Evolutionary conservation across 2,797 vertebrate species (phyloP), one percentile per base, ranked within the genome.

Genomic region (Tinamus major): DNA sequence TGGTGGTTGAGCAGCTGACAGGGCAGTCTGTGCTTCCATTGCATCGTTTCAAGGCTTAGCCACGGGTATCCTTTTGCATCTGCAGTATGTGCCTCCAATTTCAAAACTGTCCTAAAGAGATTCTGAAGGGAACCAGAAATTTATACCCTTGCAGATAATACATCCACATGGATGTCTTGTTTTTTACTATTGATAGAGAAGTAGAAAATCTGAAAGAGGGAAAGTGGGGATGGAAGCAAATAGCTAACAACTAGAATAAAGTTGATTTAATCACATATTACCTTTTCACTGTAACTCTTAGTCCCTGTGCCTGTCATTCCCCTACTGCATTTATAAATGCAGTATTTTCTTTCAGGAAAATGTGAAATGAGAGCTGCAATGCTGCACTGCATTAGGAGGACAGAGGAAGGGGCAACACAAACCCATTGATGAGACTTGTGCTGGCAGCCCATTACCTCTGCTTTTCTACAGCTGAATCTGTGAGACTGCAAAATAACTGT

Each of bases 11-110:
- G 15, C 39, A 24, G 29, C 51, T 12, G 7, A 29, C 65, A 44
- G 1, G 2, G 8, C 27, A 29, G 39, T 33, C 20, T 29, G n/a
- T 71, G 33, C 35, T 29, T 69, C 20, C 3, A 0, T 7, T 58
- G 62, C 58, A 21, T 42, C 55, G 8, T 14, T 69, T 72, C 26
- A 63, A 79, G n/a, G 12, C 48, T 51, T 27, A 85, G 61, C 35
- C 64, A 59, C 0, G 1, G 2, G 2, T 77, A 16, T 63, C 21
- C 21, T 59, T 79, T 41, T 31, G 4, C 1, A 4, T 46, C 20
- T 49, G n/a, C 84, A 49, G 56, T 24, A 21, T 0, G 2, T 35
- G 5, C 6, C 19, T 69, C 68, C 13, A 21, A 13, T 69, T 92
- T 69, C 71, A 12, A 26, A 39, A 48, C 8, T 55, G 10, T 26